These are phyloP conservation scores for Cacoxenus indagator DNA, from an alignment of 2,888 invertebrate species.

Conservation along the genomic window DNA sequence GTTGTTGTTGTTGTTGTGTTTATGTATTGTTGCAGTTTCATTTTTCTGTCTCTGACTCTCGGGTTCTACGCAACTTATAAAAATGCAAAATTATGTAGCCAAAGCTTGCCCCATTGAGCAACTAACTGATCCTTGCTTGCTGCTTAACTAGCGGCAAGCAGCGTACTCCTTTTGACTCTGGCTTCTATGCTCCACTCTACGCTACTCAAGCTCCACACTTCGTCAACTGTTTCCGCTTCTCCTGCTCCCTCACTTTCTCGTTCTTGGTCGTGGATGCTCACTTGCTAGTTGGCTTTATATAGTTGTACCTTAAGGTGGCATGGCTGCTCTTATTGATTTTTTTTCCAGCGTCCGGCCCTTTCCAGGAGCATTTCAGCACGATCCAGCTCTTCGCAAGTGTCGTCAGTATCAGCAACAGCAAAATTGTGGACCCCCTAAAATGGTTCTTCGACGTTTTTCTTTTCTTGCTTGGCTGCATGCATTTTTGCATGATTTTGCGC, in stretches of 20 bases:
- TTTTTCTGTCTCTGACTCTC: too few relatives aligned
- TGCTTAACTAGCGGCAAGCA: slow-evolving; percentile 11
- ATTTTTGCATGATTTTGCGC: slow-evolving; percentile 32
- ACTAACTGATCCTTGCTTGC: slow-evolving; percentile 14
- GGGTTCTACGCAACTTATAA: slow-evolving; percentile 48
- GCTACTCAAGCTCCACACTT: too few relatives aligned
- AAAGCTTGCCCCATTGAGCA: slow-evolving; percentile 42
- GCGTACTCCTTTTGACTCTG: slow-evolving; percentile 13
- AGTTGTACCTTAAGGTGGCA: slow-evolving; percentile 61
- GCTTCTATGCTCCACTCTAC: too few relatives aligned
- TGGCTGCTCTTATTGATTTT: slow-evolving; percentile 48
- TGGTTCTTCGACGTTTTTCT: slow-evolving; percentile 40
- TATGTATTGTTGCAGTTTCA: not conserved
- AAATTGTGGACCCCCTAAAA: slow-evolving; percentile 57
- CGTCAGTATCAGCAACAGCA: too few relatives aligned
- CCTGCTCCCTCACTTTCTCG: slow-evolving; percentile 28
- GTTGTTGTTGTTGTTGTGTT: slow-evolving; percentile 26
- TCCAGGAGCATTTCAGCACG: slow-evolving; percentile 60
- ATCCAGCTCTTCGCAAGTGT: slow-evolving; percentile 44
- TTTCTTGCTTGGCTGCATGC: slow-evolving; percentile 15
- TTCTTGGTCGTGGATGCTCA: not conserved
- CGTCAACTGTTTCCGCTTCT: not conserved
- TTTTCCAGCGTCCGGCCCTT: slow-evolving; percentile 20
- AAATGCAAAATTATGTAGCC: slow-evolving; percentile 68
- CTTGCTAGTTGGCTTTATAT: slow-evolving; percentile 45